phyloP scores from a whole-genome alignment of 2,113 vertebrate genomes.

The Genyomyrus donnyi region DNA sequence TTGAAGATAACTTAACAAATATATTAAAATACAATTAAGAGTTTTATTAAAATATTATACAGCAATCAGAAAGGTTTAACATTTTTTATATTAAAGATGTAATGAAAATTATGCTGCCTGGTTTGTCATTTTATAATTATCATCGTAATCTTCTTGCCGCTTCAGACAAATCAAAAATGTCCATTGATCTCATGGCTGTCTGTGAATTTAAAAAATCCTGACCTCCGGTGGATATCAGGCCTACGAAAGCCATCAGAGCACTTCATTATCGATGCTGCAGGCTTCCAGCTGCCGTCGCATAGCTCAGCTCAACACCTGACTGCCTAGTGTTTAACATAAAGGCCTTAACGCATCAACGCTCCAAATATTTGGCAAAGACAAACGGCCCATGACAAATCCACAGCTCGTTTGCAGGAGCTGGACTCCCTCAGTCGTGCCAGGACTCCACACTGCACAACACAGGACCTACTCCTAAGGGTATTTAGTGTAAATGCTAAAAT shows the following conservation, averaged over 20 bases:
- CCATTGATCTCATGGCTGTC: background rate
- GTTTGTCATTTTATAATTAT: background rate
- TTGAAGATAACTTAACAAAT: slow-evolving; percentile 30
- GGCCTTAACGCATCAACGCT: background rate
- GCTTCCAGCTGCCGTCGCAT: too few species aligned
- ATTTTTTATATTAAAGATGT: slow-evolving; percentile 1
- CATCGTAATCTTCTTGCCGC: background rate
- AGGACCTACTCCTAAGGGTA: background rate
- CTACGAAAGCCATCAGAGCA: background rate
- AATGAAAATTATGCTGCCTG: background rate
- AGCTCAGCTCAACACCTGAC: background rate
- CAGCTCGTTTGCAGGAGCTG: background rate
- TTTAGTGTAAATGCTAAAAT: background rate
- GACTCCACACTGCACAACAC: background rate
- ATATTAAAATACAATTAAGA: slow-evolving; percentile 24
- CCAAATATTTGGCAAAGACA: background rate
- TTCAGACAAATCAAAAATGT: background rate
- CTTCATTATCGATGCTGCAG: background rate
- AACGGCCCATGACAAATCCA: background rate
- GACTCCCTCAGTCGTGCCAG: background rate
- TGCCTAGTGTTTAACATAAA: background rate
- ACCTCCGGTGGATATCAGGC: background rate
- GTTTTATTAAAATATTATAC: slow-evolving; percentile 30
- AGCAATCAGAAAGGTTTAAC: slow-evolving; percentile 5
- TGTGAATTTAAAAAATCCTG: background rate